Conservation (phyloP, 2,797 vertebrate species). For the Odontamblyopus lacepedii region DNA sequence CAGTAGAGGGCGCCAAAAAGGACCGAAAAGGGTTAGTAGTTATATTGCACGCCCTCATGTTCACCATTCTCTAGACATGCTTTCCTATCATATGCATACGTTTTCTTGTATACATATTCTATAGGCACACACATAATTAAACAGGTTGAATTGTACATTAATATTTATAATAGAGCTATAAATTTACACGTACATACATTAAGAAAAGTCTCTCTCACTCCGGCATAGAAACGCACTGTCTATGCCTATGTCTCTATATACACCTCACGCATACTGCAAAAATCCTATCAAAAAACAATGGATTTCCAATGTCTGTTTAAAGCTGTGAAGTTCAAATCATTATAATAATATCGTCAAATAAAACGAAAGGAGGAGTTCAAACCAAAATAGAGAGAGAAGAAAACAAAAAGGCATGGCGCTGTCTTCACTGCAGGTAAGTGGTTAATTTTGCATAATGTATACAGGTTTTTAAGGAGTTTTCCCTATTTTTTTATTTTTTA, state of each 20-base stretch:
- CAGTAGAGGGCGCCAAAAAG: constrained; percentile 79
- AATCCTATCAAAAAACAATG: constrained; percentile 88
- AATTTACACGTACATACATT: constrained; percentile 87
- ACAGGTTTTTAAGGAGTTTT: constrained; percentile 79
- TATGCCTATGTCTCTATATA: constrained; percentile 72
- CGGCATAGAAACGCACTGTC: constrained; percentile 62
- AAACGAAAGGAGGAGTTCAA: constrained; percentile 49
- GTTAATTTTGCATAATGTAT: constrained; percentile 94
- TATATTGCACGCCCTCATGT: constrained; percentile 83
- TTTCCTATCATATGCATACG: constrained; percentile 83
- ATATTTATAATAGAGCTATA: constrained; percentile 87
- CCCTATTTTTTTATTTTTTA: constrained; percentile 77
- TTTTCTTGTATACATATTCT: constrained; percentile 77
- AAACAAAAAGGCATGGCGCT: constrained; percentile 84
- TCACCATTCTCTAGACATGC: constrained; percentile 83
- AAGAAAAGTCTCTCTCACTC: constrained; percentile 70
- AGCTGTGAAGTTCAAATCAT: constrained; percentile 83
- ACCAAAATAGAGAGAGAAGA: constrained; percentile 47
- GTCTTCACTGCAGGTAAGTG: constrained; percentile 87
- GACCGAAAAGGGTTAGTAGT: constrained; percentile 80
- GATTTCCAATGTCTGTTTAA: constrained; percentile 86
- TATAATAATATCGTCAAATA: constrained; percentile 31
- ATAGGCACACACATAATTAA: constrained; percentile 84
- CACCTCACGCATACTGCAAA: constrained; percentile 78
- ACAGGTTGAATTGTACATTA: constrained; percentile 87